Percentiles rank a stretch among this genome's conserved stretches.
These are phyloP conservation scores for Collichthys lucidus DNA, from an alignment of 2,113 vertebrate species.

Conservation along the genomic window DNA sequence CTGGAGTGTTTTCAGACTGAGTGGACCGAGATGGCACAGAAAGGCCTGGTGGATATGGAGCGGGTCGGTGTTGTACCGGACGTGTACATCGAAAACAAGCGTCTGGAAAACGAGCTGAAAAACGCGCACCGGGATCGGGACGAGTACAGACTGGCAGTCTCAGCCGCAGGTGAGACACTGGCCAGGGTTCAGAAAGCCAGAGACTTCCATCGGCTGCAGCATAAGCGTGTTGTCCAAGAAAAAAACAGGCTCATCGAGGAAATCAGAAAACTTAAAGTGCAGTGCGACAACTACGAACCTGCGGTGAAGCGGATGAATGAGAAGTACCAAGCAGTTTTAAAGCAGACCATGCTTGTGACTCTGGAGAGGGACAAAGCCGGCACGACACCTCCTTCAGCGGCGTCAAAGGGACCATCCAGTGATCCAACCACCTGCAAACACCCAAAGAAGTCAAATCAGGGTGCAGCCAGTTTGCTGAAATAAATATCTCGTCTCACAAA, in stretches of 20 bases:
- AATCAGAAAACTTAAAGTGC: slow-evolving; percentile 87
- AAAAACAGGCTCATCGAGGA: slow-evolving; percentile 88
- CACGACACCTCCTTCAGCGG: background rate
- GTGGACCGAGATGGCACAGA: slow-evolving; percentile 89
- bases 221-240: slow-evolving; percentile 88
- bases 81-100: slow-evolving; percentile 84
- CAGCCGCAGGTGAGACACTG: slow-evolving; percentile 82
- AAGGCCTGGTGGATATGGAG: slow-evolving; percentile 76
- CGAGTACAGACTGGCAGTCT: slow-evolving; percentile 79
- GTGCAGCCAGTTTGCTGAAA: background rate
- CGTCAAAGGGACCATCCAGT: slow-evolving; percentile 14
- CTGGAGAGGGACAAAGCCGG: slow-evolving; percentile 86
- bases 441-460: slow-evolving; percentile 75
- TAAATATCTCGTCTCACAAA: background rate
- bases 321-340: slow-evolving; percentile 87
- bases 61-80: slow-evolving; percentile 80
- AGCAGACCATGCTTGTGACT: slow-evolving; percentile 86
- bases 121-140: slow-evolving; percentile 84
- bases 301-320: slow-evolving; percentile 85
- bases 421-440: slow-evolving; percentile 51
- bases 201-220: slow-evolving; percentile 89
- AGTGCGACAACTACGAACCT: slow-evolving; percentile 87
- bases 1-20: slow-evolving; percentile 92
- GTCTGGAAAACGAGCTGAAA: slow-evolving; percentile 85
- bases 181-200: slow-evolving; percentile 85